Base-by-base conservation (phyloP, 2,888 invertebrate species). In the Choreutis nemorana region DNA sequence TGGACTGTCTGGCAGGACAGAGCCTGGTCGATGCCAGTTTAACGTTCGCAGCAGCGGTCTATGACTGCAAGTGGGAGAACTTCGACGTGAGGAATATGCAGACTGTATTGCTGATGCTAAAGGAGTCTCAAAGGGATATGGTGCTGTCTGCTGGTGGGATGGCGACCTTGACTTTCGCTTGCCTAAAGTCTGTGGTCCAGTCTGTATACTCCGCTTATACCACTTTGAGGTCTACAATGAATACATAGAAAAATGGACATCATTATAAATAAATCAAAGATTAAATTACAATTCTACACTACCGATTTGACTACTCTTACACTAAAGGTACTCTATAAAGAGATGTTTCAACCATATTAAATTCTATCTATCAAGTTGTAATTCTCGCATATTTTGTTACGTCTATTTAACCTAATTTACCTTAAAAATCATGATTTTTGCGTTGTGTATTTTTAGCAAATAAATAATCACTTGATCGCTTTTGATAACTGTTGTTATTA, bases 41-140 rank as follows among this genome's bases (percentile, higher is more conserved):
- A 0, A 26, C 30, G 0, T 66, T 71, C 12, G 59, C 62, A 26
- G 32, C 34, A 0, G 55, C 68, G 0, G 53, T 71, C 0, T 71
- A 68, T 18, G 42, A 43, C 20, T 63, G 61, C 22, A 50, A 60
- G 16, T 72, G 71, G 70, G 70, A 71, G 40, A 57, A 59, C 10
- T 67, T 66, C 13, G 50, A 62, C 26, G 47, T 34, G 1, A 12
- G 30, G 1, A 70, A 68, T 28, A 61, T 48, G 56, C 63, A 50
- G 32, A 54, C 52, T 9, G 51, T 68, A 1, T 30, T 55, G 7
- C 23, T 66, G 3, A 55, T 71, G 37, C 40, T 70, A 13, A 55
- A 55, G 29, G 61, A 40, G 27, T 38, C 67, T 0, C 72, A 70
- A 37, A 67, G 55, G 31, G 55, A 55, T 0, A 30, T 66, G 39